Percentiles rank a stretch among this genome's conserved stretches.
phyloP scores from a whole-genome alignment of 2,113 vertebrate genomes.

The Craseonycteris thonglongyai region DNA sequence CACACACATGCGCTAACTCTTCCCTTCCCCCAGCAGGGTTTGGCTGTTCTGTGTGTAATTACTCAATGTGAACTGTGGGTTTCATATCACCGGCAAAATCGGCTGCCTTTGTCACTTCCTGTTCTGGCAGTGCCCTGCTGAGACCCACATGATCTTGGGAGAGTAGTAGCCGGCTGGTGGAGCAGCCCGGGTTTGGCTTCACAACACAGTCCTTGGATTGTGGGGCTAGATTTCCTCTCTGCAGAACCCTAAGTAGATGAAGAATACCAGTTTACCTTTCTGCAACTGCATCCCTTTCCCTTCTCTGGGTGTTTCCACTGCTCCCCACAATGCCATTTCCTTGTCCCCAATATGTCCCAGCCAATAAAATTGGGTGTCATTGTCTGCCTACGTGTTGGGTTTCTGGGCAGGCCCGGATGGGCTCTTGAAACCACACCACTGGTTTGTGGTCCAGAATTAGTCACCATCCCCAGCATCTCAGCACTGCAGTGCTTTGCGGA shows the following conservation, averaged over 20 bases:
- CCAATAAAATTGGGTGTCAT: neutral
- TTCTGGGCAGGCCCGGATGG: neutral
- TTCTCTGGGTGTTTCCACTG: neutral
- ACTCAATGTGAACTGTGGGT: constrained; percentile 19
- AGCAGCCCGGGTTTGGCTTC: neutral
- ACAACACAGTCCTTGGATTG: neutral
- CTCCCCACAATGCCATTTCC: neutral
- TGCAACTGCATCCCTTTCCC: neutral
- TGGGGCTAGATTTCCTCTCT: neutral
- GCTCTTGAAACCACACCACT: neutral
- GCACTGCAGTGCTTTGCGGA: neutral
- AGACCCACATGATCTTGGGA: constrained; percentile 5
- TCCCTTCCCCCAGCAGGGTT: neutral
- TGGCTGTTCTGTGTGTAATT: neutral
- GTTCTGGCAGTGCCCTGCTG: constrained; percentile 1
- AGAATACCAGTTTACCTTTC: neutral
- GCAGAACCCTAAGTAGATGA: neutral
- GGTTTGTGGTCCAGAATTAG: constrained; percentile 19
- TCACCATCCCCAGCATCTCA: neutral
- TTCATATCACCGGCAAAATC: constrained; percentile 52
- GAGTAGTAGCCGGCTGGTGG: neutral
- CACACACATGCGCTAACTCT: rapidly evolving
- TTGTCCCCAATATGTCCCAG: neutral
- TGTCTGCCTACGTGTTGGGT: neutral
- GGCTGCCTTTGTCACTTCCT: constrained; percentile 53